Percentiles rank a stretch among this genome's conserved stretches.
These are phyloP conservation scores for Amblyjoppa fuscipennis DNA, from an alignment of 2,888 invertebrate genomes.

Conservation along the genomic window DNA sequence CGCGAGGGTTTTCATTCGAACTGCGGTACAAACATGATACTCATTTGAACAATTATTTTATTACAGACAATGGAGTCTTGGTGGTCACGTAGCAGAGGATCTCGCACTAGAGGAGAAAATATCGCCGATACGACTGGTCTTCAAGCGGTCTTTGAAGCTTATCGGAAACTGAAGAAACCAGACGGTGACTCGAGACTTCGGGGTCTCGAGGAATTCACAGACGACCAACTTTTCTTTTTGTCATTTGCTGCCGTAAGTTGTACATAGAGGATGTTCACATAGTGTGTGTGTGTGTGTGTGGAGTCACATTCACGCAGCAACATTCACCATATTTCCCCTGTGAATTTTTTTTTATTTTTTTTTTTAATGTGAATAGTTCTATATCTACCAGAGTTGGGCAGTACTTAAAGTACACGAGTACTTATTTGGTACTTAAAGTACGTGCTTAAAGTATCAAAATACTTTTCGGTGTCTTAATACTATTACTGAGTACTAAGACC, in stretches of 20 bases:
- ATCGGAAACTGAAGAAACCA: conserved; percentile 76
- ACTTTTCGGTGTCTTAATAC: no score
- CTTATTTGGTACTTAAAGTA: no score
- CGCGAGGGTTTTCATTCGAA: neutral
- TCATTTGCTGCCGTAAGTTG: conserved; percentile 82
- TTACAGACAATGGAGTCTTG: neutral
- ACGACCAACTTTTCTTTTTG: conserved; percentile 92
- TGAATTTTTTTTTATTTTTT: neutral
- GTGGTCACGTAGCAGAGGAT: neutral
- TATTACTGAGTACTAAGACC: no score
- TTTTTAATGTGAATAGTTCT: neutral
- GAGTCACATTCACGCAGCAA: neutral
- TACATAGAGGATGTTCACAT: neutral
- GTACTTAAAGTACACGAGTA: no score
- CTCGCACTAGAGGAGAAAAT: conserved; percentile 87
- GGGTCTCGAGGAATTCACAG: conserved; percentile 88
- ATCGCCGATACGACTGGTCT: conserved; percentile 95
- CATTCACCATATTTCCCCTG: neutral
- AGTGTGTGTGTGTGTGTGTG: neutral
- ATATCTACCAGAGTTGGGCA: no score
- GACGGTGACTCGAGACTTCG: conserved; percentile 86
- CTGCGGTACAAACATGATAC: no score
- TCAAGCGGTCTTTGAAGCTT: conserved; percentile 90
- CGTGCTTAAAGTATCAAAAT: no score
- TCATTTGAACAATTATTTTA: neutral